Base-by-base conservation (phyloP, 2,888 invertebrate species). In the Aradus depressus region DNA sequence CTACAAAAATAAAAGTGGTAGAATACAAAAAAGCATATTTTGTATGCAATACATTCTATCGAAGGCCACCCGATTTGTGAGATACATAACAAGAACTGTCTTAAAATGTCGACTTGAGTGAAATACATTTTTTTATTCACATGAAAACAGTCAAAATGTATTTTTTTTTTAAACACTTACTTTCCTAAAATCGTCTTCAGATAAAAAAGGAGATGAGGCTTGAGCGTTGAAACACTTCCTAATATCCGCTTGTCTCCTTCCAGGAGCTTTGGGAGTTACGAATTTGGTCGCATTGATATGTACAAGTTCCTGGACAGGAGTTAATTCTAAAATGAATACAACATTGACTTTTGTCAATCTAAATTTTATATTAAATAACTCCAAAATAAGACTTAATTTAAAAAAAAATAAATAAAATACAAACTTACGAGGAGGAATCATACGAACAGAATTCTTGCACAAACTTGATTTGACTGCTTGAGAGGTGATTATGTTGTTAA, bases 211-310 rank as follows among this genome's bases (percentile, higher is more conserved):
- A 35, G 21, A 25, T 12, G 47, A 39, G 26, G 32, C 39, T 32
- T 53, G 47, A 21, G 39, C 32, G 4, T 47, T 45, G 12, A 58
- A 50, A 43, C 53, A 57, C 18, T 55, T 45, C 14, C 60, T 55
- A 19, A 60, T 59, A 45, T 60, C 60, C 38, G 49, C 39, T 45
- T 60, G 60, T 51, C 58, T 60, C 26, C 55, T 50, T 14, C 21
- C 25, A 8, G 47, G 35, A 35, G 55, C 57, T 19, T 44, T 48
- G 8, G 58, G 59, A 6, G 56, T 53, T 16, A 31, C 18, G 3
- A 49, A 23, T 25, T 45, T 31, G 6, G 44, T 35, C 6, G 53
- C 55, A 16, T 58, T 54, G n/a, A 60, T 58, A 28, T 60, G 60
- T 12, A 60, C 51, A 3, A 58, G 41, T 39, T 59, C 54, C 25